Evolutionary conservation across 2,888 invertebrate species (phyloP), one percentile per base, ranked within the genome.

Genomic region (Brachyopa scutellaris): DNA sequence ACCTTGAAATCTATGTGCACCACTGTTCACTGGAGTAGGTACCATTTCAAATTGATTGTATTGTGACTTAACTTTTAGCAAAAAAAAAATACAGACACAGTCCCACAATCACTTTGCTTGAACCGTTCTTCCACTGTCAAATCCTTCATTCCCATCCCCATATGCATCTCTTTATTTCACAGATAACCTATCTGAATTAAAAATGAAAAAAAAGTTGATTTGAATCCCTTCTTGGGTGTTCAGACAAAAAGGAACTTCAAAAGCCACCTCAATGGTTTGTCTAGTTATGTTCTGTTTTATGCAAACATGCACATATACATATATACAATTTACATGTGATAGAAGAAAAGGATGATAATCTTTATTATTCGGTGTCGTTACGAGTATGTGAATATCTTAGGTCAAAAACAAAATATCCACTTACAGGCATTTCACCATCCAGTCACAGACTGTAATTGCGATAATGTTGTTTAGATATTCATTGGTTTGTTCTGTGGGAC

Each of bases 401-500:
- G 31, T 17, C 31, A 26, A 8, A 29, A 15, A 31, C 26, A 26
- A 15, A 51, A n/a, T 51, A 26, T 15, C 29, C 49, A 17, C 29
- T 29, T 17, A 8, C 17, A 51, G 15, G 31, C 47, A 13, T 26
- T n/a, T n/a, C n/a, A n/a, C n/a, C n/a, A n/a, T n/a, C n/a, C n/a
- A 47, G 49, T 17, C 29, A 13, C 15, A 29, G 4, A 40, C 17
- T 9, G 19, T 42, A 42, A 42, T 42, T 42, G 49, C 29, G 49
- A 51, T 51, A 51, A 29, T 31, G 49, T 51, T 51, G 29, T 51
- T 51, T 51, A 29, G 49, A 17, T 29, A 51, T 51, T 51, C 49
- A 51, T 51, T 29, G 29, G 31, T 31, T 51, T 51, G 49, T 17
- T 31, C 8, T 29, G 47, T 11, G 15, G 7, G 7, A 47, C 26